Evolutionary conservation across 2,113 vertebrate genomes (phyloP).

Genomic region (human): GRCh38 chr4:62698501-62699000

Average conservation of each 20-base stretch:
- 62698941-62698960: neutral
- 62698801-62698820: neutral
- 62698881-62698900: neutral
- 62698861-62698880: neutral
- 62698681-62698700: neutral
- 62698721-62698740: neutral
- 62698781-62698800: neutral
- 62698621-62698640: neutral
- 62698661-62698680: conserved; percentile 38
- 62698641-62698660: neutral
- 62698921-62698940: neutral
- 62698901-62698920: rapidly evolving
- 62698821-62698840: neutral
- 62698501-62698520: neutral
- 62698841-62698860: neutral
- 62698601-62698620: neutral
- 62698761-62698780: neutral
- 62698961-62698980: neutral
- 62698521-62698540: neutral
- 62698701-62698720: neutral
- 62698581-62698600: conserved; percentile 1
- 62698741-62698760: neutral
- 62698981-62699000: neutral
- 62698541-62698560: neutral
- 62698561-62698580: neutral